Evolutionary conservation across 2,113 vertebrate genomes (phyloP), one percentile per base, ranked within the genome.

Genomic region (Colistium nudipinnis): DNA sequence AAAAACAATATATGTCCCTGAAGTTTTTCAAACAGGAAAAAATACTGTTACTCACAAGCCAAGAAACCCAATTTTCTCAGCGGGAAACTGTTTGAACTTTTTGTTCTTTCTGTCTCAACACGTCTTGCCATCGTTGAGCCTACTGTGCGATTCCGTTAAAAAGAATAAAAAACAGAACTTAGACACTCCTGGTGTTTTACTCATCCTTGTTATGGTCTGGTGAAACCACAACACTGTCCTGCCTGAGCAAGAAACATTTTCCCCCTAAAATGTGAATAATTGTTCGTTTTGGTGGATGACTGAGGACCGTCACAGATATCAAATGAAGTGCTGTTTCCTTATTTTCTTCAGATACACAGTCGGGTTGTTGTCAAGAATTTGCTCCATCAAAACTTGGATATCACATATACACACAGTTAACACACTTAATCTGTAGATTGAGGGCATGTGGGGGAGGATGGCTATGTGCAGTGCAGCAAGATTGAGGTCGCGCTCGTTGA

Each of bases 371-470:
- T n/a, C n/a, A n/a, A n/a, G n/a, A n/a, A n/a, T n/a, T n/a, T n/a
- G n/a, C n/a, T n/a, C n/a, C n/a, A n/a, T n/a, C 31, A 33, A 4
- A 33, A 4, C 9, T 6, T 33, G 31, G 4, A 33, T 14, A 19
- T 4, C 13, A 22, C 20, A 45, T 10, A 45, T 19, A 28, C 49
- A 52, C 43, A 24, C 44, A 12, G 11, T 57, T 51, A 68, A 65
- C 71, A 47, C 35, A 65, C n/a, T 62, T 48, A 55, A 81, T 71
- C 24, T 78, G 82, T 71, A 71, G 52, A 78, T 41, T 3, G 65
- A 64, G 74, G 60, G 45, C 65, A 45, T 81, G 65, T 49, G 78
- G 62, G 52, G 82, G 74, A 45, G 71, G 75, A 28, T 48, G 74
- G n/a, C 30, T 57, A 59, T 69, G 52, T 51, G 62, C 61, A 24